Evolutionary conservation across 2,797 vertebrate species (phyloP).

Genomic region (Amblyopsis hoosieri): DNA sequence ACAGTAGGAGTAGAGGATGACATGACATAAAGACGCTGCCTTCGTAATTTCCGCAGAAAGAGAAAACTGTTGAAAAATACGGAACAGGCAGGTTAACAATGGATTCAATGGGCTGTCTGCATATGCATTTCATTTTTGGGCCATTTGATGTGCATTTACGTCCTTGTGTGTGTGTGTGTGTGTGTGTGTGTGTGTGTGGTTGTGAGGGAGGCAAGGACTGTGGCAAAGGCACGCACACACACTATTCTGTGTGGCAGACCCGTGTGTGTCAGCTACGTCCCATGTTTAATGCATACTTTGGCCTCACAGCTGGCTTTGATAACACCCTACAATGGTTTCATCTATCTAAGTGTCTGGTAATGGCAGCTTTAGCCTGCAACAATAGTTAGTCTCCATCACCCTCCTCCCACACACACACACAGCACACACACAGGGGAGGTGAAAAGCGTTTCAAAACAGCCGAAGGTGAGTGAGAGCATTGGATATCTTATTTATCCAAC

Average conservation of each 20-base stretch:
- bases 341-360: conserved; percentile 86
- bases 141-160: not conserved
- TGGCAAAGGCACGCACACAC: conserved; percentile 7
- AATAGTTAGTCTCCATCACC: conserved; percentile 78
- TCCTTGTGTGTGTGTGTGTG: not conserved
- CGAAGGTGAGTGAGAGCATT: conserved; percentile 74
- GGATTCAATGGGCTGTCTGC: too few relatives aligned
- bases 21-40: not conserved
- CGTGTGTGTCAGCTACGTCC: conserved; percentile 42
- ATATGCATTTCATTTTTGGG: too few relatives aligned
- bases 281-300: conserved; percentile 85
- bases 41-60: not conserved
- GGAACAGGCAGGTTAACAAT: not conserved
- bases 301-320: conserved; percentile 88
- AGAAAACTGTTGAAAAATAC: not conserved
- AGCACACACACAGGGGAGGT: conserved; percentile 27
- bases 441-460: conserved; percentile 54
- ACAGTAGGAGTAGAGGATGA: conserved; percentile 6
- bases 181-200: conserved; percentile 14
- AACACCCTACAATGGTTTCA: conserved; percentile 87
- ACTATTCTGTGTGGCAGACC: conserved; percentile 7
- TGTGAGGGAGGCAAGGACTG: conserved; percentile 11
- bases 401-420: conserved; percentile 47
- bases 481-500: conserved; percentile 25
- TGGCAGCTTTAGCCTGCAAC: conserved; percentile 75